These are phyloP conservation scores for Eupithecia abbreviata DNA, from an alignment of 2,888 invertebrate genomes.

Conservation along the genomic window DNA sequence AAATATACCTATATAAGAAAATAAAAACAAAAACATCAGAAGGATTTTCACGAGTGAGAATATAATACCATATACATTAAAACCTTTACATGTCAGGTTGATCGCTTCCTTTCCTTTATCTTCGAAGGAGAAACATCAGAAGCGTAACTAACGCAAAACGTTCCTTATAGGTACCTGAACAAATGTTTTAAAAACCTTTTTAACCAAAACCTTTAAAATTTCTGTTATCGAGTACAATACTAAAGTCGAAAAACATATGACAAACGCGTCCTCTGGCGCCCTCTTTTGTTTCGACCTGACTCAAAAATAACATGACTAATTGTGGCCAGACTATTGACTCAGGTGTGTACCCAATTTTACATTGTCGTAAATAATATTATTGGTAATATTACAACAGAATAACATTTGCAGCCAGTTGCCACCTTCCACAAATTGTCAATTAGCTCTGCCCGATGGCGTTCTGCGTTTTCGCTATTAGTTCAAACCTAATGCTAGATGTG, in stretches of 20 bases:
- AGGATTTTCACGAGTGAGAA: too few relatives aligned
- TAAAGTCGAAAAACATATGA: background rate
- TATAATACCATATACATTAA: too few relatives aligned
- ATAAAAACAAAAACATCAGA: too few relatives aligned
- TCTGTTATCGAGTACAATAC: background rate
- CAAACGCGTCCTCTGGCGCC: background rate
- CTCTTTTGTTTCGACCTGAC: background rate
- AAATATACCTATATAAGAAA: too few relatives aligned
- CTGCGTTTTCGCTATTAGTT: slow-evolving; percentile 18
- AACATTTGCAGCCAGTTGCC: slow-evolving; percentile 3
- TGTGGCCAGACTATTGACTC: background rate
- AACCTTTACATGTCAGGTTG: too few relatives aligned
- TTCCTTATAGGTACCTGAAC: background rate
- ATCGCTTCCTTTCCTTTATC: too few relatives aligned
- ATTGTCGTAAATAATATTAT: slow-evolving; percentile 4
- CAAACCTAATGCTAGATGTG: slow-evolving; percentile 13
- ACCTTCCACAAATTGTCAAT: slow-evolving; percentile 26
- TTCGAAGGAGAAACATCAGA: background rate
- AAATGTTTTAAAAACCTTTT: background rate
- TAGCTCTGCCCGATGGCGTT: slow-evolving; percentile 16
- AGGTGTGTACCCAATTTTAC: slow-evolving; percentile 1
- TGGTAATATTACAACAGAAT: slow-evolving; percentile 1
- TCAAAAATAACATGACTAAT: background rate
- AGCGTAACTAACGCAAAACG: background rate
- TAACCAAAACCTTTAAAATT: background rate